Base-by-base conservation (phyloP, 2,888 invertebrate species). In the Allolobophora icterica region DNA sequence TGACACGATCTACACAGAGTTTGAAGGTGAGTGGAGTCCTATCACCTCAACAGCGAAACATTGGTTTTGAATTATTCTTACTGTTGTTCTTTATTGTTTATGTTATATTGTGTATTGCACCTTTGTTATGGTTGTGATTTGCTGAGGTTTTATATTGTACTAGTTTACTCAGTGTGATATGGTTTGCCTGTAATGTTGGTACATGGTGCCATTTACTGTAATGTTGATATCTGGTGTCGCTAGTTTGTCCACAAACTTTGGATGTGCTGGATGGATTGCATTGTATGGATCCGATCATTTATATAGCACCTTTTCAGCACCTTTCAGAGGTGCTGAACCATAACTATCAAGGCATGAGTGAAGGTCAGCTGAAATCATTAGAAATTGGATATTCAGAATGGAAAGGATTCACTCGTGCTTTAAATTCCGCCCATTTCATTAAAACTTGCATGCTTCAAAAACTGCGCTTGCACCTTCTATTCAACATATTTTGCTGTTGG, bases 1-100 rank as follows among this genome's bases (percentile, higher is more conserved):
- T 93, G 96, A 96, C 91, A 94, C 95, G 87, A 94, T 96, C 92
- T 97, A 96, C 95, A 96, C 96, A 89, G 96, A 96, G 92, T 96
- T 96, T 95, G 96, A 97, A 95, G 96, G 96, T 96, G 34, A 58
- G 92, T 89, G n/a, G 34, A 35, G 38, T 30, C 34, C 45, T 38
- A n/a, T 13, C n/a, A 71, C 24, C 6, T 71, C 71, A 17, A n/a
- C 71, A n/a, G 71, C 15, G 8, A n/a, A 71, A 13, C 4, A 21
- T 52, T 71, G 71, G 5, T n/a, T n/a, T 8, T 0, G 71, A n/a
- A 71, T 71, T n/a, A 30, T 71, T 13, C 45, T 24, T 30, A 30
- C 4, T 30, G 30, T 58, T 71, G 71, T n/a, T 71, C 71, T 71
- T n/a, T 8, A 13, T n/a, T 6, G 71, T 71, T n/a, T n/a, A n/a